Base-by-base conservation (phyloP, 2,113 vertebrate species). In the Porphyrio hochstetteri region DNA sequence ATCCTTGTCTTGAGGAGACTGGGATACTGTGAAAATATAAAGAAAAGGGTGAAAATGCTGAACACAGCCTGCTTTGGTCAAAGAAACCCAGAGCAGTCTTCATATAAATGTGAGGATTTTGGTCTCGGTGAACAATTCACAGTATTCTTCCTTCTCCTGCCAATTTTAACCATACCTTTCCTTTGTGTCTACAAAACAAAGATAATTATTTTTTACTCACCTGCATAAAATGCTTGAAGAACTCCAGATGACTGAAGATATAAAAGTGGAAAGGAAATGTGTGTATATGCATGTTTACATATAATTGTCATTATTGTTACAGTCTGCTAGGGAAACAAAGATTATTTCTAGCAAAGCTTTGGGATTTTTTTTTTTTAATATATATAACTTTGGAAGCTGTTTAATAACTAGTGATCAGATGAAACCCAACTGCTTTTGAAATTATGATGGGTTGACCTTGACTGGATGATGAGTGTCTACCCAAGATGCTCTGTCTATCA, bases 151-250 rank as follows among this genome's bases (percentile, higher is more conserved):
- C 23, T 44, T 86, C 90, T 75, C 24, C 56, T 86, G 35, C 16
- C 29, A 92, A 9, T 28, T 95, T 79, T 53, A 82, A 85, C 31
- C 27, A 33, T 55, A 36, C 28, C 46, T 82, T 61, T 55, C 68
- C 46, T 92, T 69, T 77, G 21, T 77, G 68, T 21, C 53, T 95
- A 36, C 63, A 91, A 88, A 96, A 84, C 42, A 90, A 92, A 92
- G 74, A 92, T 82, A 78, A 88, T 94, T 86, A 69, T 89, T 86
- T 95, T 95, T 94, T 89, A 97, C 86, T 94, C 69, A 95, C 93
- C 86, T 94, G 96, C 78, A 91, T 87, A 92, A 96, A 96, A 93
- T 90, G 61, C 80, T 91, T 91, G 69, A 95, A 95, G 84, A 95
- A 86, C 80, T 96, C 92, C 92, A 92, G 86, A 92, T 94, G 82